These are phyloP conservation scores for Entosphenus tridentatus DNA, from an alignment of 2,113 vertebrate species.

Conservation along the genomic window DNA sequence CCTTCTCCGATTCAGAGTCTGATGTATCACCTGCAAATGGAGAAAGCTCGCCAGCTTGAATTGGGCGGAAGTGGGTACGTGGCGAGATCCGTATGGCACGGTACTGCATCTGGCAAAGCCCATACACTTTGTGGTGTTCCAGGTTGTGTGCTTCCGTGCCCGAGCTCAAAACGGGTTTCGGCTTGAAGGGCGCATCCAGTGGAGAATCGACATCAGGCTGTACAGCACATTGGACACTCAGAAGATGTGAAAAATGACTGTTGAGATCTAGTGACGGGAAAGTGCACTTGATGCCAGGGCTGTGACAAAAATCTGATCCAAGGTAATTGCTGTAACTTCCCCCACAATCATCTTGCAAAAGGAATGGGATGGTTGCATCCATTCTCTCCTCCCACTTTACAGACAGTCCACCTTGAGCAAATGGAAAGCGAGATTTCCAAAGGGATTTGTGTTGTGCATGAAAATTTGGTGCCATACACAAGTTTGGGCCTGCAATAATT, in stretches of 20 bases:
- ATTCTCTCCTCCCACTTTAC: neutral
- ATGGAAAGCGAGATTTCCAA: constrained; percentile 5
- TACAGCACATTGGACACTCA: constrained; percentile 92
- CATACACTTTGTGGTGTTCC: constrained; percentile 52
- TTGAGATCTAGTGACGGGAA: constrained; percentile 84
- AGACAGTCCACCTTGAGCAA: constrained; percentile 5
- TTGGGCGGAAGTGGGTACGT: constrained; percentile 92
- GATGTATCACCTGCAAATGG: constrained; percentile 77
- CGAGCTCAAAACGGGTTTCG: constrained; percentile 85
- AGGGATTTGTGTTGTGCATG: neutral
- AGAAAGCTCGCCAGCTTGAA: constrained; percentile 85
- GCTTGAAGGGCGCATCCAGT: constrained; percentile 83
- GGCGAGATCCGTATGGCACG: constrained; percentile 94
- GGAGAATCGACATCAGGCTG: constrained; percentile 80
- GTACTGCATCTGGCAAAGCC: constrained; percentile 74
- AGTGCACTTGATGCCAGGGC: constrained; percentile 57
- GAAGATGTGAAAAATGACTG: constrained; percentile 90
- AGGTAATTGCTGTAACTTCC: neutral
- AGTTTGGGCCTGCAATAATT: neutral
- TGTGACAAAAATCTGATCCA: neutral
- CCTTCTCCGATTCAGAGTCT: constrained; percentile 85
- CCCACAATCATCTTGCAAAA: neutral
- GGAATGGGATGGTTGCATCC: constrained; percentile 1
- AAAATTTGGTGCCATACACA: constrained; percentile 1
- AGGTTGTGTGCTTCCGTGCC: constrained; percentile 64